Evolutionary conservation across 1,140 invertebrate species (phyloP).

Genomic region (Steinernema khuongi): DNA sequence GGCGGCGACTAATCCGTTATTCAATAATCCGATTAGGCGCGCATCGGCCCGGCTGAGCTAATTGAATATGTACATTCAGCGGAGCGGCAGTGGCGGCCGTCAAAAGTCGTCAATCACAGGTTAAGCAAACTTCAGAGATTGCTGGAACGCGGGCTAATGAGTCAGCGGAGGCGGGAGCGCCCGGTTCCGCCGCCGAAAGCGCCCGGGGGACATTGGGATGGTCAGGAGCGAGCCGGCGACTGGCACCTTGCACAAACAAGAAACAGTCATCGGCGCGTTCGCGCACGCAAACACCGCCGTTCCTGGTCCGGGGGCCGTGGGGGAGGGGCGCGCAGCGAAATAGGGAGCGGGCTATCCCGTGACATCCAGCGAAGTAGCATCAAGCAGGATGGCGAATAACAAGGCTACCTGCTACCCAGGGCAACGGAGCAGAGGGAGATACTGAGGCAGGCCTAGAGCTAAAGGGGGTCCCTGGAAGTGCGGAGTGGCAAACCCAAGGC

Average conservation of each 20-base stretch:
- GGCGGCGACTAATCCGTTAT: conserved; percentile 9
- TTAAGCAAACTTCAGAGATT: not conserved
- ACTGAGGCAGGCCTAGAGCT: no score
- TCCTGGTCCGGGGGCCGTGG: not conserved
- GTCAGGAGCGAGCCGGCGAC: not conserved
- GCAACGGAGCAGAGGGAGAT: no score
- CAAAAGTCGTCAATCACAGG: not conserved
- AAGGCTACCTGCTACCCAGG: no score
- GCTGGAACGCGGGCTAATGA: not conserved
- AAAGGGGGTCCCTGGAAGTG: no score
- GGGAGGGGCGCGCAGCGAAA: no score
- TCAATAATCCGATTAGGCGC: conserved; percentile 14
- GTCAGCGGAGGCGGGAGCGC: not conserved
- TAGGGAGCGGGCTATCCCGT: no score
- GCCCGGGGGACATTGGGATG: not conserved
- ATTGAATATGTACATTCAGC: not conserved
- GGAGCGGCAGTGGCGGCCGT: not conserved
- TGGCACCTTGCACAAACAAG: conserved; percentile 9
- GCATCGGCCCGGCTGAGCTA: not conserved
- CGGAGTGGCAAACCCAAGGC: no score
- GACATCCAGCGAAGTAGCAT: no score
- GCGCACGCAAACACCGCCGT: not conserved
- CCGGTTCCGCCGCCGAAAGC: not conserved
- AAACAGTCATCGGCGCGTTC: conserved; percentile 8
- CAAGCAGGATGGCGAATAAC: no score